Base-by-base conservation (phyloP, 2,113 vertebrate genomes). In the Lycaon pictus region DNA sequence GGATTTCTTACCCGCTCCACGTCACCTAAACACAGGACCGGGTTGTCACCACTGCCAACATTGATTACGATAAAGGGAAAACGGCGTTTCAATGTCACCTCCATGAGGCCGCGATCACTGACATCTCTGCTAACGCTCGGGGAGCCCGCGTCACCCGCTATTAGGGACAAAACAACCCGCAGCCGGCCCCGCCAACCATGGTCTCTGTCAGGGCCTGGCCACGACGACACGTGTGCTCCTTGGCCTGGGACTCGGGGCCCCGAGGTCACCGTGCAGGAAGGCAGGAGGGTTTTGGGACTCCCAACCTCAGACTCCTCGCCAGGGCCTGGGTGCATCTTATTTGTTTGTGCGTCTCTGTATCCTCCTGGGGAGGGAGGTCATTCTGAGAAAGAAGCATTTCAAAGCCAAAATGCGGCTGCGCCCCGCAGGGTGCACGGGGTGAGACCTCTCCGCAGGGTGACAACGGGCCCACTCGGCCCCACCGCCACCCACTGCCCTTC, bases 151-250 rank as follows among this genome's bases (percentile, higher is more conserved):
- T 0, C 1, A 3, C 77, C 65, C 25, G 43, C 43, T 15, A 9
- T 56, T 37, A 32, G 43, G 53, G 32, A 15, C 15, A 15, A 48
- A 25, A 51, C 60, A 69, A 12, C 71, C 5, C 11, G 11, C 35
- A 0, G 2, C 8, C 3, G 0, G 7, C 29, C 32, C 17, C 32
- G 0, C 13, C 0, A 7, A 58, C 15, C 23, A 16, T 11, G 4
- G 55, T 7, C 11, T 23, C 0, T 1, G 0, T 15, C 23, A n/a
- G 15, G 16, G 62, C 7, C 48, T 8, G 12, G 48, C 43, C 43
- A 43, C 43, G 7, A 43, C 0, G 1, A 4, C 0, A 5, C 1
- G 1, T 48, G n/a, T 82, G 27, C 65, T 35, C 35, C 29, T 32
- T 19, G 12, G 71, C 25, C 71, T n/a, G 1, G 20, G 23, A n/a